Base-by-base conservation (phyloP, 2,888 invertebrate species). In the Nymphalis urticae region DNA sequence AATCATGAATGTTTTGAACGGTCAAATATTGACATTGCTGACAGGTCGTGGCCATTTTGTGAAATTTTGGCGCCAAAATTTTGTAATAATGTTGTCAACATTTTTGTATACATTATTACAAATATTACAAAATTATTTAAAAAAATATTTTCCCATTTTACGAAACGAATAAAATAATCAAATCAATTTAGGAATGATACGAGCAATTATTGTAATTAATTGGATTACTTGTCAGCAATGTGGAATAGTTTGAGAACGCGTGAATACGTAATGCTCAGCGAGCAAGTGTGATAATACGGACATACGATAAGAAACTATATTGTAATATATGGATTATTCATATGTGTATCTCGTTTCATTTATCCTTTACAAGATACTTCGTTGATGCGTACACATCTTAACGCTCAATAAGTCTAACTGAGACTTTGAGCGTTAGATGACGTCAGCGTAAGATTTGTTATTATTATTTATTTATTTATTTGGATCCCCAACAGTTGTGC, bases 311-410 rank as follows among this genome's bases (percentile, higher is more conserved):
- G 62, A 69, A 64, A 70, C 62, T 70, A 72, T 72, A 70, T 68
- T 72, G 70, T 70, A 70, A 70, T 72, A 72, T 70, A 72, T 70
- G 47, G 67, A 68, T 62, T 72, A 70, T 72, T 70, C 65, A 68
- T 70, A 70, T 53, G 54, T 27, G 4, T n/a, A 27, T 50, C 24
- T 42, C 10, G 60, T 70, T 70, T 70, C 54, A 66, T 70, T 70
- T 65, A 32, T 1, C 56, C 10, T 27, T 8, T 8, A n/a, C 2
- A 50, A 50, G 3, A 13, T 42, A 42, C 10, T 10, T 48, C 7
- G 50, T n/a, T 32, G 5, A 5, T 32, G 27, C 27, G 27, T 5
- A 32, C 5, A 32, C 6, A 32, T 32, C 27, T 32, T 32, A 6
- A 3, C 27, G 27, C 27, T 27, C 27, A 27, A 3, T 5, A 27